Conservation (phyloP, 2,888 invertebrate genomes). For the Labia minor region DNA sequence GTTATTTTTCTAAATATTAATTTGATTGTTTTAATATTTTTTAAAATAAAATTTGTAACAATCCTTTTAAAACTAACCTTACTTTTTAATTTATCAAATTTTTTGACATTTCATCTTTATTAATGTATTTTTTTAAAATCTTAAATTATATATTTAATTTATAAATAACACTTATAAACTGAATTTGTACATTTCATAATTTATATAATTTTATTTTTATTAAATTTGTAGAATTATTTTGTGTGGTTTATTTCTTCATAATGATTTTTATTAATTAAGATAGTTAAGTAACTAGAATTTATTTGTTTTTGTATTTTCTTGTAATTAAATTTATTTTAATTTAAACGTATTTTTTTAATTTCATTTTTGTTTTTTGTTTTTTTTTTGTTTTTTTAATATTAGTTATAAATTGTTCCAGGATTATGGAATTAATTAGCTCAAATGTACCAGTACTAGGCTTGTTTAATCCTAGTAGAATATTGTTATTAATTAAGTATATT, state of each 20-base stretch:
- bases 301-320: too few relatives aligned
- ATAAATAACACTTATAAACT: too few relatives aligned
- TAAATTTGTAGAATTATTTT: too few relatives aligned
- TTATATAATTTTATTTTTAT: too few relatives aligned
- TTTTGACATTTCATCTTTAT: too few relatives aligned
- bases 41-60: not conserved
- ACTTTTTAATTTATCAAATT: not conserved
- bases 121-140: too few relatives aligned
- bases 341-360: not conserved
- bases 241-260: too few relatives aligned
- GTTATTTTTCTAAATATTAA: not conserved
- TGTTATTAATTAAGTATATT: not conserved
- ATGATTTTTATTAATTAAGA: too few relatives aligned
- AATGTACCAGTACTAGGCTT: not conserved
- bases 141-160: too few relatives aligned
- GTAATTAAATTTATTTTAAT: not conserved
- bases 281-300: too few relatives aligned
- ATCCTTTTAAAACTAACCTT: not conserved
- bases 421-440: constrained; percentile 5
- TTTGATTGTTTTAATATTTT: not conserved
- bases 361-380: not conserved
- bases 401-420: constrained; percentile 4
- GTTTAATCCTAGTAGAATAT: not conserved
- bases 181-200: too few relatives aligned
- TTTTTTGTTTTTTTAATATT: not conserved